These are phyloP conservation scores for Drosophila willistoni DNA, from an alignment of 1,140 invertebrate species.

Conservation along the genomic window DNA sequence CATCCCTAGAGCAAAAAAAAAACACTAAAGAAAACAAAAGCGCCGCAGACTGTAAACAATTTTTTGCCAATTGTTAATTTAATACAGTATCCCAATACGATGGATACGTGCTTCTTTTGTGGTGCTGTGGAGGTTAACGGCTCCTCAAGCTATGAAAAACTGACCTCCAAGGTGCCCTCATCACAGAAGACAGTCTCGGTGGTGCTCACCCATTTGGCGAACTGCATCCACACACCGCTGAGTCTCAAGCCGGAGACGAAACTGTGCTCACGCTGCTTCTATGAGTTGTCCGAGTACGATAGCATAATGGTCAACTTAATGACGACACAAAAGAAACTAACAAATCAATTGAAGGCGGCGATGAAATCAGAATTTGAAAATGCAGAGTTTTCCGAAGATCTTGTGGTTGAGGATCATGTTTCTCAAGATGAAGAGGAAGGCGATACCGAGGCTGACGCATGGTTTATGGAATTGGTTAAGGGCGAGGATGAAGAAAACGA, in stretches of 20 bases:
- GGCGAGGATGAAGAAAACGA: constrained; percentile 57
- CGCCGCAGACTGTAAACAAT: constrained; percentile 34
- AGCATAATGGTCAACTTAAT: constrained; percentile 77
- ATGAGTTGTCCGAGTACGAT: constrained; percentile 68
- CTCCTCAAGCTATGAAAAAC: constrained; percentile 45
- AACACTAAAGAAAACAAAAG: constrained; percentile 43
- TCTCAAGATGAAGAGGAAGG: constrained; percentile 22
- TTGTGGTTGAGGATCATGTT: constrained; percentile 36
- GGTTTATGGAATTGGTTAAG: constrained; percentile 67
- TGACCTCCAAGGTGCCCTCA: constrained; percentile 61
- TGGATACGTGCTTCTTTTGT: constrained; percentile 70
- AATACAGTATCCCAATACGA: constrained; percentile 5
- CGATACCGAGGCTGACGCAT: constrained; percentile 61
- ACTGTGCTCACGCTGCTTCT: constrained; percentile 67
- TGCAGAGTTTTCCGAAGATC: constrained; percentile 40
- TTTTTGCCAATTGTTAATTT: neutral
- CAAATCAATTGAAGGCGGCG: constrained; percentile 54
- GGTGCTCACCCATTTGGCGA: constrained; percentile 72
- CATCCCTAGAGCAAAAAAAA: constrained; percentile 37
- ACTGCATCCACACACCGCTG: constrained; percentile 63
- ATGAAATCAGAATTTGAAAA: constrained; percentile 55
- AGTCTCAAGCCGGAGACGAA: constrained; percentile 46
- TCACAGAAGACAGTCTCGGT: constrained; percentile 67
- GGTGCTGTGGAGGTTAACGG: constrained; percentile 62
- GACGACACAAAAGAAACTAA: constrained; percentile 67